Conservation (phyloP, 2,113 vertebrate species). For the Mormoops blainvillei region DNA sequence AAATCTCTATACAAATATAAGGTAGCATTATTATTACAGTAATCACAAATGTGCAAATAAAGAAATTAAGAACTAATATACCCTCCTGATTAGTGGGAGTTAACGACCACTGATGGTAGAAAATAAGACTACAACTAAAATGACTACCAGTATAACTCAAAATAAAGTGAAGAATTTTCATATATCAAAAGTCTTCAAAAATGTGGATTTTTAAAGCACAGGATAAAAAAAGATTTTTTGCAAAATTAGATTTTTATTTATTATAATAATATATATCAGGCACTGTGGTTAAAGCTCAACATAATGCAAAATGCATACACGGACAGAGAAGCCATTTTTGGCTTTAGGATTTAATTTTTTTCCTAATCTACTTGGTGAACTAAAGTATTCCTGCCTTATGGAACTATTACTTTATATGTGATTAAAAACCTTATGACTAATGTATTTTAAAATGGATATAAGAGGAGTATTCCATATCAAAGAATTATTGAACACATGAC, state of each 20-base stretch:
- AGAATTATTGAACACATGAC: neutral
- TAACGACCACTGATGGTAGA: neutral
- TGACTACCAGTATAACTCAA: constrained; percentile 1
- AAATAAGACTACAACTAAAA: neutral
- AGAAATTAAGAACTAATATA: neutral
- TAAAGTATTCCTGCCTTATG: neutral
- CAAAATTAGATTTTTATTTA: neutral
- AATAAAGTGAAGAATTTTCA: constrained; percentile 13
- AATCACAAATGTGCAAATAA: neutral
- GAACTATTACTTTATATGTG: neutral
- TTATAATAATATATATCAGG: neutral
- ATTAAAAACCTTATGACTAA: constrained; percentile 36
- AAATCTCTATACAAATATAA: neutral
- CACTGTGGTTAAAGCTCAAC: neutral
- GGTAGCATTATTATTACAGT: neutral
- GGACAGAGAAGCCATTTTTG: neutral
- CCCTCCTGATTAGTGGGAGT: neutral
- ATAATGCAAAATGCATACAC: neutral
- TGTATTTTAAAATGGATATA: neutral
- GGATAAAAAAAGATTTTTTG: neutral
- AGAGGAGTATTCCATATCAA: neutral
- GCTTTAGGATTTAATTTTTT: neutral
- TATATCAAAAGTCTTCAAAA: constrained; percentile 27
- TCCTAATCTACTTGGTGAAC: constrained; percentile 23
- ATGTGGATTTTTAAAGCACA: neutral